Percentiles rank a stretch among this genome's conserved stretches.
These are phyloP conservation scores for Micromys minutus DNA, from an alignment of 2,113 vertebrate species.

Conservation along the genomic window DNA sequence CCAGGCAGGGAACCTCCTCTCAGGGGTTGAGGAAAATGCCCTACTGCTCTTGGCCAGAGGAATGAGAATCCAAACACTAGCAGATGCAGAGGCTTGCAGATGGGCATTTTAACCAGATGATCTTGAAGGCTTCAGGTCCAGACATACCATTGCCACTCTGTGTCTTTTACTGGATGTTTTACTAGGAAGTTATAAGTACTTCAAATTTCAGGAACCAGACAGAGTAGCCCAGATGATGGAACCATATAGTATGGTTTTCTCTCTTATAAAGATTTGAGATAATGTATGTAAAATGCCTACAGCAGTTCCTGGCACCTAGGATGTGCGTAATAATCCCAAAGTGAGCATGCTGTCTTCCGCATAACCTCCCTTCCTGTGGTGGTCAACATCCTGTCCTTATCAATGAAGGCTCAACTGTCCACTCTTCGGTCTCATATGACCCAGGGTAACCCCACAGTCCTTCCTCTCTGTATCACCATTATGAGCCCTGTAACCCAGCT, in stretches of 20 bases:
- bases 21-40: background rate
- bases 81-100: background rate
- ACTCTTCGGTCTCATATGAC: background rate
- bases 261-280: background rate
- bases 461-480: background rate
- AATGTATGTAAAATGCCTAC: background rate
- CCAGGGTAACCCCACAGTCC: background rate
- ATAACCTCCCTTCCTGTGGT: too few relatives aligned
- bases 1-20: background rate
- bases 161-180: background rate
- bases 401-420: background rate
- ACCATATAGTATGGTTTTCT: background rate
- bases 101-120: background rate
- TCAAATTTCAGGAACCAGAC: background rate
- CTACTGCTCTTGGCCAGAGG: accelerated
- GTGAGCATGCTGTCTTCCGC: background rate
- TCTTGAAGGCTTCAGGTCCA: background rate
- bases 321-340: background rate
- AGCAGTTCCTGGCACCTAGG: background rate
- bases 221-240: background rate
- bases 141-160: background rate
- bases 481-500: background rate
- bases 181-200: background rate
- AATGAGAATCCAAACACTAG: background rate
- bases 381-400: background rate